Percentiles rank a stretch among this genome's conserved stretches.
Evolutionary conservation across 1,140 invertebrate genomes (phyloP).

Genomic region (Saccostrea glomerata): DNA sequence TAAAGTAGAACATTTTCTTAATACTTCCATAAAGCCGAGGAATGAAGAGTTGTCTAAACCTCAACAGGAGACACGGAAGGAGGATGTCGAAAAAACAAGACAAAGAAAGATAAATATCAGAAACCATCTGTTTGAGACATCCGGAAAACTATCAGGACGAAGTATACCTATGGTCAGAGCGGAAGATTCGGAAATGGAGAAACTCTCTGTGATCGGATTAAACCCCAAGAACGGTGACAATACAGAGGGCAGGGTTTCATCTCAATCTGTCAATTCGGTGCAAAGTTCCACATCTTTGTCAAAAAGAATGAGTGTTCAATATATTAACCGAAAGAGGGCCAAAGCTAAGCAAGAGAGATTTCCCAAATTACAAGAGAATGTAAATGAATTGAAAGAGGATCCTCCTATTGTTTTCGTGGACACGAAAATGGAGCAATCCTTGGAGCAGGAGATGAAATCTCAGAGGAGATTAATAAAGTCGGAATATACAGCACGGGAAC

Average conservation of each 20-base stretch:
- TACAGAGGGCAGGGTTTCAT: neutral
- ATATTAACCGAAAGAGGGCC: neutral
- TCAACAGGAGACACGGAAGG: neutral
- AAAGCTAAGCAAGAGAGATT: conserved; percentile 25
- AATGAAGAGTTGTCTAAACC: neutral
- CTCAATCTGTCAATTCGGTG: neutral
- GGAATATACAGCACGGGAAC: neutral
- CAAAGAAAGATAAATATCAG: conserved; percentile 21
- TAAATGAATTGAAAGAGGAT: neutral
- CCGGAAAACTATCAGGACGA: neutral
- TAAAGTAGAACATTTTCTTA: conserved; percentile 21
- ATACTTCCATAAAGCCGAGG: neutral
- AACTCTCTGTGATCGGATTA: conserved; percentile 1
- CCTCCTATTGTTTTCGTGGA: conserved; percentile 8
- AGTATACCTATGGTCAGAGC: conserved; percentile 36
- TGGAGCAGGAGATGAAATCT: neutral
- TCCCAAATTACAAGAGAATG: conserved; percentile 5
- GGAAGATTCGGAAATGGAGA: conserved; percentile 15
- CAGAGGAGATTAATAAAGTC: neutral
- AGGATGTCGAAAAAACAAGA: neutral
- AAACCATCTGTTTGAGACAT: neutral
- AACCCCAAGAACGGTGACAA: conserved; percentile 22
- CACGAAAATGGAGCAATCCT: neutral
- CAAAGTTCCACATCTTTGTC: conserved; percentile 5
- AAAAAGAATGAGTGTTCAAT: conserved; percentile 20